Evolutionary conservation across 1,140 invertebrate genomes (phyloP).

Genomic region (Drosophila ercepeae): DNA sequence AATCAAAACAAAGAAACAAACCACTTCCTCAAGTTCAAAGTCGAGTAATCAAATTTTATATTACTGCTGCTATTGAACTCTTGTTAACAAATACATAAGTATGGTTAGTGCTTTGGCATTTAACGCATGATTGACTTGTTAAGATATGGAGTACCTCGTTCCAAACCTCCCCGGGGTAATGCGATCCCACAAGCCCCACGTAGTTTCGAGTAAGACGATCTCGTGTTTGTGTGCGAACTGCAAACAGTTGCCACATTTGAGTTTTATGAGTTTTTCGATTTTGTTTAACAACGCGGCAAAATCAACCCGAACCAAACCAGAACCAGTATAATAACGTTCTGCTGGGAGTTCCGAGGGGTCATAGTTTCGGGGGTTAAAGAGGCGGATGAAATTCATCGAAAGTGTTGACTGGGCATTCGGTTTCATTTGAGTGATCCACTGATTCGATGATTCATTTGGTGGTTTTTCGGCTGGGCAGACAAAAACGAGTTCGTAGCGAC

Average conservation of each 20-base stretch:
- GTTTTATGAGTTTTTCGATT: slow-evolving; percentile 46
- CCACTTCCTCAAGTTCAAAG: slow-evolving; percentile 59
- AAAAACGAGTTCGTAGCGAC: background rate
- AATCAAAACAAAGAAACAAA: slow-evolving; percentile 4
- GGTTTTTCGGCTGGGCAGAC: slow-evolving; percentile 2
- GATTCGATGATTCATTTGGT: slow-evolving; percentile 39
- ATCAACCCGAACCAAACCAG: slow-evolving; percentile 12
- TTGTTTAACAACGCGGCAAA: slow-evolving; percentile 38
- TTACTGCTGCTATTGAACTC: slow-evolving; percentile 57
- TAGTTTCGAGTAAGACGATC: slow-evolving; percentile 59
- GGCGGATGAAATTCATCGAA: slow-evolving; percentile 4
- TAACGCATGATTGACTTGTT: slow-evolving; percentile 60
- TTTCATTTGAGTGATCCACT: slow-evolving; percentile 49
- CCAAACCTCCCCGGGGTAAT: slow-evolving; percentile 19
- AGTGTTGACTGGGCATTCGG: slow-evolving; percentile 24
- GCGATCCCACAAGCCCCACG: slow-evolving; percentile 16
- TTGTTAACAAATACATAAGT: slow-evolving; percentile 21
- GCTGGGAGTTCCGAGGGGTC: background rate
- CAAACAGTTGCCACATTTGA: slow-evolving; percentile 49
- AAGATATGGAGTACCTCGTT: slow-evolving; percentile 16
- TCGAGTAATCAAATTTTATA: slow-evolving; percentile 39
- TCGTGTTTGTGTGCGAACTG: slow-evolving; percentile 54
- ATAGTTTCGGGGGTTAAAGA: background rate
- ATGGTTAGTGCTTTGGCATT: slow-evolving; percentile 39
- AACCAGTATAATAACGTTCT: slow-evolving; percentile 36